These are phyloP conservation scores for Eudiplozoon nipponicum DNA, from an alignment of 2,888 invertebrate genomes.

Conservation along the genomic window DNA sequence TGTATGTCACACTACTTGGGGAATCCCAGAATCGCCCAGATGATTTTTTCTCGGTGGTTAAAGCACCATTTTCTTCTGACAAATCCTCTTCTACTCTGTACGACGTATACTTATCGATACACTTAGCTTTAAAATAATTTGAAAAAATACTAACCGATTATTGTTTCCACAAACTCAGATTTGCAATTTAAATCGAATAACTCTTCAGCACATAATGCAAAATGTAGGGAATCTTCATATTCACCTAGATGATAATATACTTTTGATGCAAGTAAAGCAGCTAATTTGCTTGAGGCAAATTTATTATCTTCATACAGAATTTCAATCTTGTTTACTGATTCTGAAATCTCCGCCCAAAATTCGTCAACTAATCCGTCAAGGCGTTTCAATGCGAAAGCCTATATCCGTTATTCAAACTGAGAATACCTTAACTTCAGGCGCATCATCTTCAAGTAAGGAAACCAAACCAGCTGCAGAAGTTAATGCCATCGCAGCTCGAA, in stretches of 20 bases:
- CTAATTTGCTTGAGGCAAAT: slow-evolving; percentile 55
- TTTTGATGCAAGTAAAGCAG: slow-evolving; percentile 83
- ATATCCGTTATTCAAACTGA: slow-evolving; percentile 7
- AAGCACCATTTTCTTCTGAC: slow-evolving; percentile 32
- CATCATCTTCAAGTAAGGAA: slow-evolving; percentile 66
- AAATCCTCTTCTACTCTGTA: slow-evolving; percentile 39
- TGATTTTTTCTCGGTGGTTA: neutral
- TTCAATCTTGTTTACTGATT: slow-evolving; percentile 82
- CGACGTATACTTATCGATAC: slow-evolving; percentile 75
- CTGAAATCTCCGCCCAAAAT: slow-evolving; percentile 94
- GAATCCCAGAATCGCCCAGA: neutral
- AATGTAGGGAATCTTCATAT: slow-evolving; percentile 77
- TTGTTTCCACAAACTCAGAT: slow-evolving; percentile 78
- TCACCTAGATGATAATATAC: slow-evolving; percentile 74
- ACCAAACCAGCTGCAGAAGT: slow-evolving; percentile 46
- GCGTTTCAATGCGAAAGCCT: slow-evolving; percentile 57
- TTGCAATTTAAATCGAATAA: slow-evolving; percentile 69
- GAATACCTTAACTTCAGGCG: slow-evolving; percentile 47
- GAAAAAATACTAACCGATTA: slow-evolving; percentile 34
- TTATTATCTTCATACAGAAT: slow-evolving; percentile 64
- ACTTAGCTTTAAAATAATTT: slow-evolving; percentile 39
- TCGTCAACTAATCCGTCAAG: slow-evolving; percentile 69
- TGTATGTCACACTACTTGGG: slow-evolving; percentile 5
- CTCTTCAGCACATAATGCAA: slow-evolving; percentile 69
- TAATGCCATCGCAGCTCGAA: slow-evolving; percentile 22